A percentile compares a stretch with the other conserved stretches of the same genome.
phyloP scores from a whole-genome alignment of 2,888 invertebrate species.

The Tenthredo scrophulariae region DNA sequence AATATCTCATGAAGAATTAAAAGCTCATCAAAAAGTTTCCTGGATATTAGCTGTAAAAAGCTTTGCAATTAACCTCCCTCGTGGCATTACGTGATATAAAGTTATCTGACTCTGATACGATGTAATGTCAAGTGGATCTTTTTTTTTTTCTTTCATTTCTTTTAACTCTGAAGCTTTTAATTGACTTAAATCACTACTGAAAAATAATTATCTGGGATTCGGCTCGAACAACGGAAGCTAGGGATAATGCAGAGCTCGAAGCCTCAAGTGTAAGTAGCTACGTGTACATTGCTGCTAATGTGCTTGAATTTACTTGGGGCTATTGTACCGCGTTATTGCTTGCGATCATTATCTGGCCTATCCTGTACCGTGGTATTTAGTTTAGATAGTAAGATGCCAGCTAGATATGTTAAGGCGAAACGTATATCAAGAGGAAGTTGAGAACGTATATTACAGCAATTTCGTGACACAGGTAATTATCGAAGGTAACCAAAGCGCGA shows the following conservation, averaged over 20 bases:
- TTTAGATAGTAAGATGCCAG: slow-evolving; percentile 49
- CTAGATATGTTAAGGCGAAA: slow-evolving; percentile 8
- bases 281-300: slow-evolving; percentile 34
- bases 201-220: slow-evolving; percentile 15
- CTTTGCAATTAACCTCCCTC: slow-evolving; percentile 17
- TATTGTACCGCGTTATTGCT: slow-evolving; percentile 49
- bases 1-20: slow-evolving; percentile 20
- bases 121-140: background rate
- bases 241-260: slow-evolving; percentile 23
- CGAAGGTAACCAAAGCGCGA: slow-evolving; percentile 45
- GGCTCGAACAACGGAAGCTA: background rate
- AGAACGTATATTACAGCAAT: slow-evolving; percentile 31
- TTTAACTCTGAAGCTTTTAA: background rate
- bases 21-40: slow-evolving; percentile 20
- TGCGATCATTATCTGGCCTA: slow-evolving; percentile 49
- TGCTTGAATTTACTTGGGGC: slow-evolving; percentile 31
- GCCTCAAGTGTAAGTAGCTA: background rate
- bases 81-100: background rate
- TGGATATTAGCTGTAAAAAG: background rate
- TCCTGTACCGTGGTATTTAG: slow-evolving; percentile 32
- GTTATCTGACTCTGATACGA: background rate
- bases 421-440: slow-evolving; percentile 1
- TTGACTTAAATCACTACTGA: background rate
- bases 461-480: slow-evolving; percentile 50
- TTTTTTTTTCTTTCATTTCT: background rate